These are phyloP conservation scores for Paelopatides confundens DNA, from an alignment of 53 echinoderm and acorn worm genomes.

Conservation along the genomic window DNA sequence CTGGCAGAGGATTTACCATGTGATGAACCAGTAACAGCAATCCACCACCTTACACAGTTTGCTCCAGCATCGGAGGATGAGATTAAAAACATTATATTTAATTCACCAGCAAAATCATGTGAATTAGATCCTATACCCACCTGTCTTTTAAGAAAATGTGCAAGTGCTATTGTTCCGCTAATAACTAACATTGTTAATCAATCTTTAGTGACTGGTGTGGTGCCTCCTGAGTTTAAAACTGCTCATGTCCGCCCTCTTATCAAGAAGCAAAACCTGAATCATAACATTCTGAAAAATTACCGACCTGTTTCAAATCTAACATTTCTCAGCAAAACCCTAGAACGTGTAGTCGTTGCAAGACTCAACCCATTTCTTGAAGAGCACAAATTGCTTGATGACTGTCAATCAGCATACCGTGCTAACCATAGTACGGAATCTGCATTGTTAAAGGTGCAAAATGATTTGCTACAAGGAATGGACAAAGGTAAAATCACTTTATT, in stretches of 20 bases:
- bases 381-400: no score
- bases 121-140: background rate
- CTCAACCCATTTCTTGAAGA: background rate
- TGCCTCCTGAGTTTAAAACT: background rate
- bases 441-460: slow-evolving; percentile 24
- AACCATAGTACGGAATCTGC: slow-evolving; percentile 27
- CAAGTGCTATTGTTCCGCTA: background rate
- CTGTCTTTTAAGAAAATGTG: background rate
- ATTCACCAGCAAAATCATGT: background rate
- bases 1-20: slow-evolving; percentile 11
- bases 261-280: background rate
- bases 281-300: background rate
- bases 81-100: background rate
- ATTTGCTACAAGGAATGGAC: slow-evolving; percentile 25
- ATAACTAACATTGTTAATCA: background rate
- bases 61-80: background rate
- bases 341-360: background rate
- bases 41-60: slow-evolving; percentile 1
- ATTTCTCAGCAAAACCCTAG: slow-evolving; percentile 10
- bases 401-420: slow-evolving; percentile 21
- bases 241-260: background rate
- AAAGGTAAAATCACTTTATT: slow-evolving; percentile 25
- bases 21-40: background rate
- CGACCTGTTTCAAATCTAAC: background rate
- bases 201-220: background rate